Conservation (phyloP, 1,140 invertebrate genomes). For the Diuraphis noxia region DNA sequence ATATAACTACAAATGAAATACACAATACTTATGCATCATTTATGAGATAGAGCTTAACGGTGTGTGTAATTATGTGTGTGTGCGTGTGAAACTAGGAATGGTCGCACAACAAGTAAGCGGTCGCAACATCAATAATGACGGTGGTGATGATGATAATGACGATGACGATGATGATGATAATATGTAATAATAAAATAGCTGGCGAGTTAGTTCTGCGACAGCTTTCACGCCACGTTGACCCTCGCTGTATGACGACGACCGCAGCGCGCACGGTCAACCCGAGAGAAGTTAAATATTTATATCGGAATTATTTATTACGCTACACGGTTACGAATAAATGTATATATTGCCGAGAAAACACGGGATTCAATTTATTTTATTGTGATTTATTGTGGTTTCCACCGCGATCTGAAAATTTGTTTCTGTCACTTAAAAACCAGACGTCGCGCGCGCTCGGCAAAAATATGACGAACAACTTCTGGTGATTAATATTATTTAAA, state of each 20-base stretch:
- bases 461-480: not conserved
- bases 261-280: not conserved
- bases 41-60: not conserved
- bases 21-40: not conserved
- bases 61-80: not conserved
- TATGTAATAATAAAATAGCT: constrained; percentile 10
- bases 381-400: not conserved
- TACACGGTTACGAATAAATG: not conserved
- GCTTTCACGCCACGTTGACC: not conserved
- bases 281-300: constrained; percentile 10
- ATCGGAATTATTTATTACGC: not conserved
- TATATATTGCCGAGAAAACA: not conserved
- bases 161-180: not conserved
- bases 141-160: too few species aligned
- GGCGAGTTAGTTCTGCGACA: not conserved
- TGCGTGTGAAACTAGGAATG: not conserved
- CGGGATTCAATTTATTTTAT: not conserved
- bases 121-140: not conserved
- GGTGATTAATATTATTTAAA: not conserved
- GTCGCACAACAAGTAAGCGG: not conserved
- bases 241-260: not conserved
- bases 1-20: not conserved
- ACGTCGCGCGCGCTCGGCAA: not conserved
- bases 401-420: not conserved
- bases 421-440: not conserved